phyloP scores from a whole-genome alignment of 2,113 vertebrate species.

The Sylvilagus bachmani region DNA sequence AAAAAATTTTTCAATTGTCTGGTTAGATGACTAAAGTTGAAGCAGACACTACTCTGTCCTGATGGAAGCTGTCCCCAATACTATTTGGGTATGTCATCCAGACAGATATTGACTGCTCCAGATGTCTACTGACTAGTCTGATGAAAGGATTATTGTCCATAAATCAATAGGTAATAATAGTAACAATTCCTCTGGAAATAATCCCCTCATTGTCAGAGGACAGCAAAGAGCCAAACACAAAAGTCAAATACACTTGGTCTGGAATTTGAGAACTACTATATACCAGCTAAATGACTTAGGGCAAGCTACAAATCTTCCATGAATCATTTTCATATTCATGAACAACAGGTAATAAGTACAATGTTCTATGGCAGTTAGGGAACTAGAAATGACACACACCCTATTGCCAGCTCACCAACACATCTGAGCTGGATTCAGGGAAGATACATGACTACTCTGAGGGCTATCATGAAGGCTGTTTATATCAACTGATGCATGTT shows the following conservation, averaged over 20 bases:
- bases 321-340: background rate
- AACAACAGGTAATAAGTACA: background rate
- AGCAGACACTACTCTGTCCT: background rate
- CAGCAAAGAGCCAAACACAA: background rate
- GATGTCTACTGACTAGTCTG: background rate
- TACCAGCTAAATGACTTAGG: background rate
- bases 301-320: background rate
- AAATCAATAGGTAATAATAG: background rate
- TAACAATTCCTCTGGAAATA: background rate
- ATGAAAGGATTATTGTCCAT: background rate
- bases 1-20: slow-evolving; percentile 61
- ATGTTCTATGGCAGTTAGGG: rapidly evolving
- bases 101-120: background rate
- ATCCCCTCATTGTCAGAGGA: background rate
- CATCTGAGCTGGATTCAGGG: background rate
- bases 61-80: background rate
- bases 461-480: background rate
- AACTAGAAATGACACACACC: background rate
- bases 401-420: rapidly evolving
- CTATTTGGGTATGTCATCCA: background rate
- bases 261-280: background rate
- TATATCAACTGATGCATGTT: no score
- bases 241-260: background rate
- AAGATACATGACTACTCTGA: background rate
- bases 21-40: slow-evolving; percentile 40